Conservation (phyloP, 2,888 invertebrate species). For the Rhagonycha lutea region DNA sequence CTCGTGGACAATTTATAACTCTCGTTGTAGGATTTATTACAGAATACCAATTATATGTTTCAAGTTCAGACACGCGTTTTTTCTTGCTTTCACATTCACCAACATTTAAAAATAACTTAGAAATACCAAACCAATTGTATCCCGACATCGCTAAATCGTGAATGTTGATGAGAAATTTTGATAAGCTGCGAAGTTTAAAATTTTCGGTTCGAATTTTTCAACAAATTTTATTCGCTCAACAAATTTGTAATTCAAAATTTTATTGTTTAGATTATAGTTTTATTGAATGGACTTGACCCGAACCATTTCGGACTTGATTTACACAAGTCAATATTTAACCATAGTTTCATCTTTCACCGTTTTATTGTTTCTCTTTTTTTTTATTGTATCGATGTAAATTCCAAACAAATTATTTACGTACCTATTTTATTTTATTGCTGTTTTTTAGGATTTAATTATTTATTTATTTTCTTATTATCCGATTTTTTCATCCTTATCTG, state of each 20-base stretch:
- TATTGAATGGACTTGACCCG: slow-evolving; percentile 41
- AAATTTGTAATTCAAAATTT: slow-evolving; percentile 55
- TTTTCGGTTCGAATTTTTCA: slow-evolving; percentile 52
- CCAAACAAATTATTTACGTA: not conserved
- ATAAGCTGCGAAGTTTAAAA: slow-evolving; percentile 51
- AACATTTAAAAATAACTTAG: not conserved
- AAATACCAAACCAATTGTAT: not conserved
- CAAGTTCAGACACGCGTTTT: slow-evolving; percentile 39
- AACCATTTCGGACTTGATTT: slow-evolving; percentile 25
- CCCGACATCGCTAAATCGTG: slow-evolving; percentile 33
- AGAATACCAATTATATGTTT: slow-evolving; percentile 43
- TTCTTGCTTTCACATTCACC: slow-evolving; percentile 17
- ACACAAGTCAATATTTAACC: not conserved
- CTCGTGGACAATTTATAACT: slow-evolving; percentile 54
- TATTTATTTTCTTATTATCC: not conserved
- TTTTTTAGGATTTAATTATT: not conserved
- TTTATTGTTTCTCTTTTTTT: not conserved
- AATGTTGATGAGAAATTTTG: slow-evolving; percentile 48
- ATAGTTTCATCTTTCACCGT: not conserved
- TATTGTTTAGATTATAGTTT: slow-evolving; percentile 53
- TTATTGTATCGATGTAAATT: not conserved
- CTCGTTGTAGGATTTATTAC: slow-evolving; percentile 52
- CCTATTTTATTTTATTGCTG: not conserved
- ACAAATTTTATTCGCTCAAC: slow-evolving; percentile 50
- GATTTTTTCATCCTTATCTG: not conserved